Base-by-base conservation (phyloP, 2,797 vertebrate species). In the Karalla daura region DNA sequence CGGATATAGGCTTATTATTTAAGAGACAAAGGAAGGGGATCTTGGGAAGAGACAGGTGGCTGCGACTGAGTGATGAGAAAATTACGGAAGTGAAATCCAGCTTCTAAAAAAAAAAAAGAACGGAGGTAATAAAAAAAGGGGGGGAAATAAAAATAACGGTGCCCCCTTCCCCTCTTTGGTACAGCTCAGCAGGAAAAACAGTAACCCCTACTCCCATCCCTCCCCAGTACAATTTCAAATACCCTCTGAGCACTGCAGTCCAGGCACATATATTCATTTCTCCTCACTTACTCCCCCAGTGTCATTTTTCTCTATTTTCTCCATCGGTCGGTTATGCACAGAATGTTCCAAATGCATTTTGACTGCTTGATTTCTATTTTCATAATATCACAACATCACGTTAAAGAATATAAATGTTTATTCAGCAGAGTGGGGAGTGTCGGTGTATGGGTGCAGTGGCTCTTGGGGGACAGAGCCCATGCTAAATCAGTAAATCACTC, bases 21-120 rank as follows among this genome's bases (percentile, higher is more conserved):
- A 85, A 85, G 87, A 94, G 90, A 94, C 92, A 93, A 93, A 92
- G 85, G 90, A 91, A 88, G 70, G 74, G 80, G 86, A 84, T 89
- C 86, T 86, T 74, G 77, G 80, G 81, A 89, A 86, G 85, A 91
- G 90, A 91, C 91, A 92, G 86, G 89, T 91, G 86, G 85, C 82
- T 74, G 77, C 74, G 44, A 86, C 88, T 92, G 90, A 93, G 86
- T 92, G 90, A 93, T 91, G 90, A 91, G 81, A 91, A 93, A 91
- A 92, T 93, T 88, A 92, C 76, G 12, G 78, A 83, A 93, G 81
- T 89, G 87, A 89, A 90, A 93, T 84, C 74, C 77, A 83, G 84
- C 73, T 82, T 61, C 75, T 52, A 75, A 81, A 89, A 85, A 84
- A n/a, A n/a, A n/a, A n/a, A n/a, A n/a, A n/a, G n/a, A n/a, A 69